These are phyloP conservation scores for Chrysemys picta DNA, from an alignment of 2,113 vertebrate genomes.

Conservation along the genomic window DNA sequence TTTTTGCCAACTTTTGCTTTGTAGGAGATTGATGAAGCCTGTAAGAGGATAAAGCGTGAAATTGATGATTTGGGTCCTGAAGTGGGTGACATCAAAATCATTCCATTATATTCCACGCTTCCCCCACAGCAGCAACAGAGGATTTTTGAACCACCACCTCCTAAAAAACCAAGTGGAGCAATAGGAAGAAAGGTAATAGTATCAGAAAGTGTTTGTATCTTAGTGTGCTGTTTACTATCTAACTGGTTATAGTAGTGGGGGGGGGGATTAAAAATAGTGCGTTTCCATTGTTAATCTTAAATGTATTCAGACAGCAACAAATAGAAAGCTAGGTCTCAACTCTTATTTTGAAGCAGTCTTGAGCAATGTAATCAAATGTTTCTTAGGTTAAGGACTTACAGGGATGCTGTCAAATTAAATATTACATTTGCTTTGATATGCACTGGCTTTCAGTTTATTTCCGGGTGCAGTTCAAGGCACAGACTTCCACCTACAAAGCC, in stretches of 20 bases:
- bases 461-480: not conserved
- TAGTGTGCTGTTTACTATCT: not conserved
- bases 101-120: conserved; percentile 95
- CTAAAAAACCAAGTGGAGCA: conserved; percentile 92
- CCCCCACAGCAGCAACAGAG: conserved; percentile 96
- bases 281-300: not conserved
- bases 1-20: conserved; percentile 61
- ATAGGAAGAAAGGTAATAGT: conserved; percentile 93
- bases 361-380: not conserved
- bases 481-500: fast-evolving
- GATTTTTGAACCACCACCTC: conserved; percentile 96
- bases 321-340: not conserved
- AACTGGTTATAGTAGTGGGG: not conserved
- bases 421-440: not conserved
- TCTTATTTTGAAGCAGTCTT: not conserved
- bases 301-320: not conserved
- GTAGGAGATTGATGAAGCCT: conserved; percentile 98
- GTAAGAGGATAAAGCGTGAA: conserved; percentile 97
- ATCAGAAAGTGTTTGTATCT: not conserved
- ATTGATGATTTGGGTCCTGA: conserved; percentile 96
- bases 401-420: not conserved
- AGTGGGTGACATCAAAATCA: conserved; percentile 98
- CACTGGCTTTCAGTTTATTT: not conserved
- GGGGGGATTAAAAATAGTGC: fast-evolving
- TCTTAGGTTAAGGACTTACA: not conserved